Evolutionary conservation across 2,888 invertebrate species (phyloP).

Genomic region (Folsomia candida): DNA sequence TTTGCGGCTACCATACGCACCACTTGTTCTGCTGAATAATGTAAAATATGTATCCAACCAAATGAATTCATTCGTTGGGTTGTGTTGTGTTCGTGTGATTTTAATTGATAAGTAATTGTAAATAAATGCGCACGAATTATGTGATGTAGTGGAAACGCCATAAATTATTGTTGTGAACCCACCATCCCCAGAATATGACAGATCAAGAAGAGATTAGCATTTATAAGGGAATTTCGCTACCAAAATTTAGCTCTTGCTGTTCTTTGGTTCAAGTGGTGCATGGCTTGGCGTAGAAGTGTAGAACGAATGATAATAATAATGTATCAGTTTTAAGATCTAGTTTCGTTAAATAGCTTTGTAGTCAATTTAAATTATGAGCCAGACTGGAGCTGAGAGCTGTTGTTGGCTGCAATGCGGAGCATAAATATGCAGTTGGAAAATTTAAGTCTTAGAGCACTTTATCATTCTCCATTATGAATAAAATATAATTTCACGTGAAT

Average conservation of each 20-base stretch:
- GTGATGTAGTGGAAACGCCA: not conserved
- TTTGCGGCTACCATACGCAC: not conserved
- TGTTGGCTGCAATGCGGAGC: not conserved
- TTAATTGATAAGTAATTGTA: not conserved
- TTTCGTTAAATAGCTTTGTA: not conserved
- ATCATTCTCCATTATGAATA: not conserved
- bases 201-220: slow-evolving; percentile 20
- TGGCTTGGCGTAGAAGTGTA: not conserved
- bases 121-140: slow-evolving; percentile 15
- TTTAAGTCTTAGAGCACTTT: not conserved
- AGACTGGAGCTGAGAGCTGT: not conserved
- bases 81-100: slow-evolving; percentile 1
- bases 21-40: not conserved
- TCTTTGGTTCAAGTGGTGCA: too few species aligned
- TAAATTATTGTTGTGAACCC: slow-evolving; percentile 15
- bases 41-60: not conserved
- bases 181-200: slow-evolving; percentile 19
- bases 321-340: slow-evolving; percentile 2
- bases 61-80: not conserved
- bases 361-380: not conserved
- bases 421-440: not conserved
- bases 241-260: too few species aligned
- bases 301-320: not conserved
- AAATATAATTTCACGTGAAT: not conserved
- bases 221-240: slow-evolving; percentile 16